A percentile compares a stretch with the other conserved stretches of the same genome.
Conservation (phyloP, 2,888 invertebrate species). For the Chymomyza fuscimana region DNA sequence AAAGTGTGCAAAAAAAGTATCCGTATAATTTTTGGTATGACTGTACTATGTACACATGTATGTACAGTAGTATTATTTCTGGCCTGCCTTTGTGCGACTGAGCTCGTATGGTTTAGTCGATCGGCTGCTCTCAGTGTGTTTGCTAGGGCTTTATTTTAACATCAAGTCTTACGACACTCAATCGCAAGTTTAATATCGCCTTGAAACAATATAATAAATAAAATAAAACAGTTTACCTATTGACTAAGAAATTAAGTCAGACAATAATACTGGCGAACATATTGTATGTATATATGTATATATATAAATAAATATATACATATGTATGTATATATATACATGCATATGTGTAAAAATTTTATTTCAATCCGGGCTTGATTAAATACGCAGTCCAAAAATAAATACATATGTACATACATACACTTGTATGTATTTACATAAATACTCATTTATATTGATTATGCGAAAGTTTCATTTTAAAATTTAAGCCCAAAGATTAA, state of each 20-base stretch:
- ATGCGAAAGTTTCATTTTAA: background rate
- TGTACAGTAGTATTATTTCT: background rate
- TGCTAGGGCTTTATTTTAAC: background rate
- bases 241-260: background rate
- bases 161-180: background rate
- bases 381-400: background rate
- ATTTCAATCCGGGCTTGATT: conserved; percentile 7
- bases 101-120: background rate
- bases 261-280: background rate
- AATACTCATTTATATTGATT: background rate
- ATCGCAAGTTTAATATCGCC: background rate
- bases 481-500: background rate
- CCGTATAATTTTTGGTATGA: no score
- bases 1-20: no score
- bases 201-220: background rate
- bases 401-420: background rate
- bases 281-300: background rate
- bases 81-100: background rate
- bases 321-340: background rate
- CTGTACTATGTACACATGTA: background rate
- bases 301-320: background rate
- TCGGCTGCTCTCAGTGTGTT: background rate
- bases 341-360: background rate
- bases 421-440: background rate
- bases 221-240: background rate